Evolutionary conservation across 2,888 invertebrate species (phyloP).

Genomic region (Andricus quercusramuli): DNA sequence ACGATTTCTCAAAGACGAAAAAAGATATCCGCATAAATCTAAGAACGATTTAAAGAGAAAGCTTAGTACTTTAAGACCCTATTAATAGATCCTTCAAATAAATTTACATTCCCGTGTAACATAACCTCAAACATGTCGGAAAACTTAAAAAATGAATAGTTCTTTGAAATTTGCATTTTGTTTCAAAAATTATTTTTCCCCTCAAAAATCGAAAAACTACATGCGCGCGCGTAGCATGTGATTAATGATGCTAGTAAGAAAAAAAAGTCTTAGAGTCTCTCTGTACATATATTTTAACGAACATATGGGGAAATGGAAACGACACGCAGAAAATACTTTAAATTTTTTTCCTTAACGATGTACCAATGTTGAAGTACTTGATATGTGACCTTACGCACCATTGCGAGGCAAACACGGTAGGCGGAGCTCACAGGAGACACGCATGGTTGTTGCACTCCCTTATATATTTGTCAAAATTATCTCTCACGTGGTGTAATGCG

Average conservation of each 20-base stretch:
- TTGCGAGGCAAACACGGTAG: conserved; percentile 37
- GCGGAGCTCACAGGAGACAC: conserved; percentile 38
- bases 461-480: conserved; percentile 40
- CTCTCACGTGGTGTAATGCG: conserved; percentile 30
- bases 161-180: no score
- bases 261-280: neutral
- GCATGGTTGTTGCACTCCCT: conserved; percentile 35
- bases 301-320: neutral
- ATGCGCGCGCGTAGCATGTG: no score
- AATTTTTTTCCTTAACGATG: conserved; percentile 15
- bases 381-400: conserved; percentile 35
- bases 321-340: conserved; percentile 1
- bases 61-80: no score
- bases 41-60: no score
- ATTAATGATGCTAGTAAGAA: neutral
- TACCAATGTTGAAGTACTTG: conserved; percentile 29
- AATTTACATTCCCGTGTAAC: no score
- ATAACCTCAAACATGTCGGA: no score
- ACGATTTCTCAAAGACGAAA: no score
- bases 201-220: no score
- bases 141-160: no score
- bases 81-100: no score
- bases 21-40: no score
- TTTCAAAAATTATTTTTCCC: no score
- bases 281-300: neutral